A percentile compares a stretch with the other conserved stretches of the same genome.
phyloP scores from a whole-genome alignment of 2,797 vertebrate species.

The Margarornis squamiger region DNA sequence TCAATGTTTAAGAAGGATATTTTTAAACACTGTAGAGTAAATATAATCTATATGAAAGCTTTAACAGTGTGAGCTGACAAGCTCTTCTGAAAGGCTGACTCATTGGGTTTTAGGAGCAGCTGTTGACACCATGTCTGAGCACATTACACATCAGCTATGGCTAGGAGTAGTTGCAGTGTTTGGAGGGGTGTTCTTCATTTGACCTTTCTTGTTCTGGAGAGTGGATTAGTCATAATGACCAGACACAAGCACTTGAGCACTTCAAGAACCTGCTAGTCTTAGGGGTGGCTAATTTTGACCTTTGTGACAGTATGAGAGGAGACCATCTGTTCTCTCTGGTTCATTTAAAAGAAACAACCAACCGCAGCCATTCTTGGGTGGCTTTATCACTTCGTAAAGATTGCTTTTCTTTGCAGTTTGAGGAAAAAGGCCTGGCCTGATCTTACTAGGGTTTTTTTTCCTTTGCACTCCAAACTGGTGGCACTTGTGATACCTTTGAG shows the following conservation, averaged over 20 bases:
- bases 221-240: constrained; percentile 47
- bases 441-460: not conserved
- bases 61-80: constrained; percentile 6
- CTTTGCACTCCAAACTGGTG: not conserved
- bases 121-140: constrained; percentile 53
- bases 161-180: constrained; percentile 27
- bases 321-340: constrained; percentile 45
- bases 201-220: constrained; percentile 58
- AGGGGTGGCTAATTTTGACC: constrained; percentile 55
- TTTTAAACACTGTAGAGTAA: constrained; percentile 29
- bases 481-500: not conserved
- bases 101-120: constrained; percentile 40
- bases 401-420: not conserved
- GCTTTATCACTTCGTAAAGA: not conserved
- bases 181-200: constrained; percentile 61
- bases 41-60: constrained; percentile 20
- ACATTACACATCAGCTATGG: constrained; percentile 47
- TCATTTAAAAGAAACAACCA: constrained; percentile 31
- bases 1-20: not conserved
- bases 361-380: not conserved
- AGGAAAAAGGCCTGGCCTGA: not conserved
- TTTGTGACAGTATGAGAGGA: constrained; percentile 17
- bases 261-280: constrained; percentile 54
- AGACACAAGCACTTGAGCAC: constrained; percentile 48
- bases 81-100: constrained; percentile 50